phyloP scores from a whole-genome alignment of 2,888 invertebrate genomes.

The Carcina quercana region DNA sequence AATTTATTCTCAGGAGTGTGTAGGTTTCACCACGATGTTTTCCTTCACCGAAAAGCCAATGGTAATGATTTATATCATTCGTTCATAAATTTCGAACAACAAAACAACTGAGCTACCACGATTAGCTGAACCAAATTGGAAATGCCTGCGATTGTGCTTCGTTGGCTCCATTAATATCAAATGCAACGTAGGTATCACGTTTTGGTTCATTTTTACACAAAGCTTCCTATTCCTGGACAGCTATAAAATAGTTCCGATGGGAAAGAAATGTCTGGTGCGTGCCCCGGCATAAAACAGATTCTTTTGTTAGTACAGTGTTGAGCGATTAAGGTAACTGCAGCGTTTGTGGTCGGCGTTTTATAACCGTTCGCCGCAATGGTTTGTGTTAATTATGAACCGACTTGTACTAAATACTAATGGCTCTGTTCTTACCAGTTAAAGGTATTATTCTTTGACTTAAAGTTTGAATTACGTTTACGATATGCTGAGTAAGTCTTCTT shows the following conservation, averaged over 20 bases:
- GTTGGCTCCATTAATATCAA: constrained; percentile 7
- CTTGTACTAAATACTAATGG: constrained; percentile 12
- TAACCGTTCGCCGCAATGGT: constrained; percentile 29
- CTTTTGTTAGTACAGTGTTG: constrained; percentile 58
- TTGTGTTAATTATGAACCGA: constrained; percentile 24
- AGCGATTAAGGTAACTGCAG: constrained; percentile 44
- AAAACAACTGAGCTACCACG: too few relatives aligned
- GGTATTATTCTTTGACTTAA: too few relatives aligned
- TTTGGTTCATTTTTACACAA: too few relatives aligned
- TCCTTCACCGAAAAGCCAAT: too few relatives aligned
- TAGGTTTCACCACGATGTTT: too few relatives aligned
- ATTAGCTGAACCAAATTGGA: too few relatives aligned
- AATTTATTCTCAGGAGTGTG: too few relatives aligned
- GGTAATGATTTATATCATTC: too few relatives aligned
- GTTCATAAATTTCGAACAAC: too few relatives aligned
- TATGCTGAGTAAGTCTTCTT: too few relatives aligned
- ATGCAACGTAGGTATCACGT: constrained; percentile 3
- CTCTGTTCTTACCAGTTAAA: constrained; percentile 7
- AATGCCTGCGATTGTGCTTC: too few relatives aligned
- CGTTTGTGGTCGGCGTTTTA: constrained; percentile 41
- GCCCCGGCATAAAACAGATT: constrained; percentile 63
- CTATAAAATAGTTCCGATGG: constrained; percentile 36
- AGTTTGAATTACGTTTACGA: too few relatives aligned
- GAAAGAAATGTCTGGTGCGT: constrained; percentile 50
- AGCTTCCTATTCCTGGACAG: constrained; percentile 30